Base-by-base conservation (phyloP, 2,888 invertebrate genomes). In the Lacanobia oleracea region DNA sequence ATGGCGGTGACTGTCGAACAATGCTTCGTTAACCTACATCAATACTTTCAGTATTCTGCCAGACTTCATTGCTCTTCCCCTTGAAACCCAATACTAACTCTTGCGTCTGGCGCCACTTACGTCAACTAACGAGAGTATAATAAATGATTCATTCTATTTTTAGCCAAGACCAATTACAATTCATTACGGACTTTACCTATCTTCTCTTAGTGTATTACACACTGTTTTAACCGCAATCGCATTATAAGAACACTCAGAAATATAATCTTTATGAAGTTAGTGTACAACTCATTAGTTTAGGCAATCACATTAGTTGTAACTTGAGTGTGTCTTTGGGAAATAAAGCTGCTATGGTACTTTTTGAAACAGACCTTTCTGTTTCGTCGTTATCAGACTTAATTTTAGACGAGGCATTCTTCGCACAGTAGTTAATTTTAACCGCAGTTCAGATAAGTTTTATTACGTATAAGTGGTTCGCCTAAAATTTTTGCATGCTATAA, bases 221-320 rank as follows among this genome's bases (percentile, higher is more conserved):
- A 21, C 43, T 23, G 33, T 62, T 50, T 50, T 56, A 16, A 50
- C 59, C 45, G 37, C 43, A 50, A 21, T 37, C 7, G 54, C 37
- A 77, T 60, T 77, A 54, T 4, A 37, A 69, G 27, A 61, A 54
- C 43, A 6, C n/a, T 61, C 14, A 6, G n/a, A 40, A 48, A 40
- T n/a, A 0, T 37, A 21, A 16, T 21, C 56, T 62, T 64, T 65
- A 50, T 23, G n/a, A 43, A 60, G 12, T 21, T 7, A 23, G 40
- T 62, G 9, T 23, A 37, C 12, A 10, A 18, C 48, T 77, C 23
- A 8, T 68, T 48, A 27, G 12, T 33, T 43, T 7, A 16, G 7
- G 14, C n/a, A 37, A 16, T 27, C 12, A 23, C 6, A 18, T 50
- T 56, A 40, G 8, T 27, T 27, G 2, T 48, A 21, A 33, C n/a